Evolutionary conservation across 2,888 invertebrate species (phyloP), one percentile per base, ranked within the genome.

Genomic region (Acleris cristana): DNA sequence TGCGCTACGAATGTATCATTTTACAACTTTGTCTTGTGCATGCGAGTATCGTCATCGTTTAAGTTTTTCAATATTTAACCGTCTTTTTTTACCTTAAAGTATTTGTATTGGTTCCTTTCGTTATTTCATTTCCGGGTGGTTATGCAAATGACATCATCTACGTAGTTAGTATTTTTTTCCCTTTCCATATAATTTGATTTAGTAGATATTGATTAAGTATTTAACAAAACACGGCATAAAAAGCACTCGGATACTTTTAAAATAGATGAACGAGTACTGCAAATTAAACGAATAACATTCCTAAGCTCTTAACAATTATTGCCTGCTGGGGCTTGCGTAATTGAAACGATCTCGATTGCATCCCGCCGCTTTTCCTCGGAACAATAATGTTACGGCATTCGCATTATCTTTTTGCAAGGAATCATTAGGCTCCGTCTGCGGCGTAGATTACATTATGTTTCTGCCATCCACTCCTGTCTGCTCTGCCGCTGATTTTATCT

Each of bases 351-450:
- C 56, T 53, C 57, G 62, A 66, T 66, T 67, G 67, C 63, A 53
- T 58, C 53, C 40, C 57, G 30, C 58, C 54, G 53, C 23, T 34
- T 16, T 51, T 53, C 48, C 40, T 48, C 49, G 19, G 57, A 45
- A 53, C 66, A 57, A 66, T 66, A 66, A 59, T 64, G 64, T 64
- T 52, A 57, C 64, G 64, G 55, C 19, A 63, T 74, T 73, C 70
- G 72, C 71, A 75, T 76, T 74, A 74, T 74, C 74, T 72, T 67
- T 74, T 76, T 79, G 81, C 79, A 74, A 77, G 75, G 71, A 78
- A 82, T 85, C 84, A 86, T 87, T 85, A 84, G 80, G 78, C 75
- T 73, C 78, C 75, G 74, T 76, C 79, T 76, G 75, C 73, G 72
- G 56, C 57, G 57, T 54, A 63, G 58, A 63, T 67, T 63, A 66